Evolutionary conservation across 2,797 vertebrate species (phyloP), one percentile per base, ranked within the genome.

Genomic region (Rhinoraja longicauda): DNA sequence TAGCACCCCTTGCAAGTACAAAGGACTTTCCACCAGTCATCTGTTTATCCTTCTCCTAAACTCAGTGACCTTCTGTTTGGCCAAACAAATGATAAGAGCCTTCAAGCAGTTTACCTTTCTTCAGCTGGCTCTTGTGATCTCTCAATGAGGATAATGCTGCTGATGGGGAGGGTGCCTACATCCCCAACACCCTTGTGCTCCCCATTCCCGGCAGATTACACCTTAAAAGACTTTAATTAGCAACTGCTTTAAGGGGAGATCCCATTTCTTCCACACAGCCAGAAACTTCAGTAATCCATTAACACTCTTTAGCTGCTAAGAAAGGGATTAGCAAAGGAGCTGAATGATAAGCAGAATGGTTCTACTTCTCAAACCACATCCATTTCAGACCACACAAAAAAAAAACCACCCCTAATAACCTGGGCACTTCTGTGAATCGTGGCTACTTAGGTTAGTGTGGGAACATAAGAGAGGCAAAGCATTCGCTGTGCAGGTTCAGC

Each of bases 81-180:
- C 90, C 90, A 92, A 84, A 92, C 90, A 92, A 92, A 75, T 92
- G 90, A 92, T 73, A 92, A 92, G 90, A 53, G 90, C 45, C 90
- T 92, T 7, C 32, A 67, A 92, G 90, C 90, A 73, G 90, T 92
- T 75, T 75, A 92, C 90, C 90, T 92, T 92, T 75, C 90, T 92
- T 92, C 70, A 73, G 39, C 10, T 92, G 70, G 86, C 1, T 8
- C 70, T 12, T 92, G 90, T 92, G 90, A 92, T 92, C 90, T 92
- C 70, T 26, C 10, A 73, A 75, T 53, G 73, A 92, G 70, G 57
- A 73, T 92, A 75, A 73, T 92, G 36, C 70, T 29, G 12, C 90
- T 39, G 29, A 92, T 70, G 75, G 90, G 36, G 90, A 75, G 39
- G 70, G 39, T 26, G 26, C 73, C 90, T 92, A 72, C 90, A 72